Percentiles rank a stretch among this genome's conserved stretches.
Conservation (phyloP, 2,113 vertebrate genomes). For the Progne subis region DNA sequence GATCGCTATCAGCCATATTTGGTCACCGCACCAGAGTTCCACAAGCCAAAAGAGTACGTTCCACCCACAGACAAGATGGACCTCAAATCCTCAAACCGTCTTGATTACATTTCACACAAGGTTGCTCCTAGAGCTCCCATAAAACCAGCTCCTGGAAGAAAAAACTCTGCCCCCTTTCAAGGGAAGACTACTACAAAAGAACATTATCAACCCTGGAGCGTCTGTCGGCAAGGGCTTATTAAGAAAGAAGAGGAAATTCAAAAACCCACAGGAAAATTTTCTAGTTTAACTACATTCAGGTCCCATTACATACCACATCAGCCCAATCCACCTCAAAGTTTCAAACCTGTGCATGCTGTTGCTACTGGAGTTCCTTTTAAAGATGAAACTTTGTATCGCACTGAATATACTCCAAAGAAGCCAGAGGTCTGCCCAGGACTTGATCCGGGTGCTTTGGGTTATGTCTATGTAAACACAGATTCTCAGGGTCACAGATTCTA, state of each 20-base stretch:
- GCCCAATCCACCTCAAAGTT: constrained; percentile 69
- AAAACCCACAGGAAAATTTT: constrained; percentile 77
- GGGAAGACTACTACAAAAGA: constrained; percentile 80
- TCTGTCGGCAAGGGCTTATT: constrained; percentile 52
- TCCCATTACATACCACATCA: constrained; percentile 79
- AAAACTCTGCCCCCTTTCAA: constrained; percentile 73
- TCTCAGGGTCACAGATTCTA: constrained; percentile 82
- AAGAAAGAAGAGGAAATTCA: constrained; percentile 71
- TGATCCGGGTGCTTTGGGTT: constrained; percentile 72
- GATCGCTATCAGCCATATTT: constrained; percentile 80
- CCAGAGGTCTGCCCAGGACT: constrained; percentile 77
- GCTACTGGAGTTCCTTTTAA: constrained; percentile 65
- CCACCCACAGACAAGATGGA: constrained; percentile 77
- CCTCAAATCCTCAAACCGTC: constrained; percentile 71
- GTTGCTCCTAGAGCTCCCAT: constrained; percentile 64
- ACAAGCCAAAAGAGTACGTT: constrained; percentile 60
- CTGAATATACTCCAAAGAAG: constrained; percentile 77
- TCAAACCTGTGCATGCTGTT: constrained; percentile 63
- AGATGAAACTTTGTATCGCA: constrained; percentile 75
- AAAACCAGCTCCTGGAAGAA: constrained; percentile 63
- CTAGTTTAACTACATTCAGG: constrained; percentile 81
- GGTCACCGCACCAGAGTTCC: constrained; percentile 41
- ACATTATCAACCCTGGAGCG: constrained; percentile 78
- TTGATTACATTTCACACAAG: constrained; percentile 70
- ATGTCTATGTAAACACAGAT: constrained; percentile 75